Conservation (phyloP, 2,797 vertebrate species). For the Neopelma chrysocephalum region DNA sequence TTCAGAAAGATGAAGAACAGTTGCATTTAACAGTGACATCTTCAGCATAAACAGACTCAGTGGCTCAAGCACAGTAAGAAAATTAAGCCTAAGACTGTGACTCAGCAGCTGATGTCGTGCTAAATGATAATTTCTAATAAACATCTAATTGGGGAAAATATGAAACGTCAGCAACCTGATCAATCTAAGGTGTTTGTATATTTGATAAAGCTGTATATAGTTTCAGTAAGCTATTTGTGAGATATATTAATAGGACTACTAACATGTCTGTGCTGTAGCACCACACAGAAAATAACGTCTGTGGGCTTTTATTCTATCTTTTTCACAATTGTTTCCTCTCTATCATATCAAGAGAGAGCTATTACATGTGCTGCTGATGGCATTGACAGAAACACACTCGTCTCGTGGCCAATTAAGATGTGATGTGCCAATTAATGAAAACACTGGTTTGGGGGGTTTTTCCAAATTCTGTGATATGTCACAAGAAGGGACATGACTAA, state of each 20-base stretch:
- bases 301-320: not conserved
- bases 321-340: not conserved
- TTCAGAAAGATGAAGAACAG: not conserved
- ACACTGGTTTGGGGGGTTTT: not conserved
- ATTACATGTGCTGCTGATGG: not conserved
- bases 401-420: not conserved
- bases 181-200: not conserved
- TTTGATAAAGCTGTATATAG: not conserved
- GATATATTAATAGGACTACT: not conserved
- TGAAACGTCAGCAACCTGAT: not conserved
- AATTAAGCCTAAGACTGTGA: not conserved
- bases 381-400: not conserved
- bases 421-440: not conserved
- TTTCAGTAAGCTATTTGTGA: not conserved
- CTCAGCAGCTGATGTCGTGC: not conserved
- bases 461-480: not conserved
- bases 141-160: not conserved
- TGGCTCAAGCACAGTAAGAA: not conserved
- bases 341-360: not conserved
- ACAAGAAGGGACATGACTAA: not conserved
- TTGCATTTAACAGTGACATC: not conserved
- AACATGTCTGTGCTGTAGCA: not conserved
- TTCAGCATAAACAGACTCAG: not conserved
- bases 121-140: not conserved
- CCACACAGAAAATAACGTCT: accelerated